Conservation (phyloP, 2,113 vertebrate genomes). For the Heloderma charlesbogerti region DNA sequence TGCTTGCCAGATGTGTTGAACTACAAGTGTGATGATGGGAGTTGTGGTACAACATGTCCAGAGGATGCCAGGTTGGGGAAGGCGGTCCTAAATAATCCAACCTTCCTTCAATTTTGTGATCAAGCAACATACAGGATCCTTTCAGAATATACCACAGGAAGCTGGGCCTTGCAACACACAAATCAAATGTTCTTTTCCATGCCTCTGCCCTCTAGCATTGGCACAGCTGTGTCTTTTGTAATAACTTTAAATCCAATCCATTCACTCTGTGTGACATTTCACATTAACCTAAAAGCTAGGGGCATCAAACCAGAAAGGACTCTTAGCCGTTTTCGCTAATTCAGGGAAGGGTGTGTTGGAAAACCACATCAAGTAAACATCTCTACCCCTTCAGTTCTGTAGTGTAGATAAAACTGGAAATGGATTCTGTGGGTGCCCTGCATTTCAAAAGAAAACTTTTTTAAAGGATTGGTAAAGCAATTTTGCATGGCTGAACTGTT, state of each 20-base stretch:
- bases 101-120: not conserved
- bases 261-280: not conserved
- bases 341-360: not conserved
- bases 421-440: not conserved
- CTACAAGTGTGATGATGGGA: too few relatives aligned
- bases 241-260: not conserved
- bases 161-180: not conserved
- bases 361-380: not conserved
- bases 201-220: not conserved
- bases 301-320: not conserved
- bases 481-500: not conserved
- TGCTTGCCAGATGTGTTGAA: too few relatives aligned
- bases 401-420: not conserved
- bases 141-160: not conserved
- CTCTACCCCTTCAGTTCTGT: not conserved
- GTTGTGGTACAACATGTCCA: too few relatives aligned
- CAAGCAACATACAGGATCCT: slow-evolving; percentile 9
- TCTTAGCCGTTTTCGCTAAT: rapidly evolving
- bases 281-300: not conserved
- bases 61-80: not conserved
- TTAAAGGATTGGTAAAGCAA: not conserved
- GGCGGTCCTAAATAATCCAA: not conserved
- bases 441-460: not conserved
- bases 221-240: not conserved
- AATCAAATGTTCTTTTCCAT: slow-evolving; percentile 1